Base-by-base conservation (phyloP, 2,113 vertebrate species). In the Notothenia coriiceps region DNA sequence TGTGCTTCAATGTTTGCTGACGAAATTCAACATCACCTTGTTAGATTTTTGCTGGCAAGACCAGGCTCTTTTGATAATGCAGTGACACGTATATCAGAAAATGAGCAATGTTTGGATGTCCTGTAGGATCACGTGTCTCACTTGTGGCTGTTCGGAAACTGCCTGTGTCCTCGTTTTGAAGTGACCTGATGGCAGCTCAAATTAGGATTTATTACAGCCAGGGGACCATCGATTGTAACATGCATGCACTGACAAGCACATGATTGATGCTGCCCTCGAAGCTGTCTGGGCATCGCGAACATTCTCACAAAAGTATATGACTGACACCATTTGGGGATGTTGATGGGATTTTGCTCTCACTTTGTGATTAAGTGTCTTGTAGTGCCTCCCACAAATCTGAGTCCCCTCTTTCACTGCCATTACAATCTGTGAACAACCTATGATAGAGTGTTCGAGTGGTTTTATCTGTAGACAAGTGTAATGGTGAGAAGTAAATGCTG, bases 181-280 rank as follows among this genome's bases (percentile, higher is more conserved):
- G 43, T 77, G 35, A 77, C 60, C 59, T 56, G 61, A 64, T 75
- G 63, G 56, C 68, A 76, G 44, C 47, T 77, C 55, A 78, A 73
- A 82, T 87, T 75, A 84, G 64, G 83, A 91, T 88, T 85, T 76
- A 89, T 81, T 80, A 72, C 77, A 59, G 69, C 80, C 2, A 14
- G 22, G 74, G 22, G 69, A 67, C 63, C 33, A 10, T 70, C 2
- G 9, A 33, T 67, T 83, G 73, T 64, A 82, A 80, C 54, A 65
- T 59, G 74, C 49, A 70, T 54, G 54, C 59, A 46, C 75, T 78
- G 81, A 74, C 65, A 79, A 35, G 44, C 56, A 68, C 78, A 64
- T 70, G 86, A 92, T 80, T 82, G 86, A 87, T 82, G 51, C 63
- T 82, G 80, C 84, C 86, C 68, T 74, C 44, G 0, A 40, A 62